A percentile compares a stretch with the other conserved stretches of the same genome.
Evolutionary conservation across 2,888 invertebrate genomes (phyloP).

Genomic region (Parnassius mnemosyne): DNA sequence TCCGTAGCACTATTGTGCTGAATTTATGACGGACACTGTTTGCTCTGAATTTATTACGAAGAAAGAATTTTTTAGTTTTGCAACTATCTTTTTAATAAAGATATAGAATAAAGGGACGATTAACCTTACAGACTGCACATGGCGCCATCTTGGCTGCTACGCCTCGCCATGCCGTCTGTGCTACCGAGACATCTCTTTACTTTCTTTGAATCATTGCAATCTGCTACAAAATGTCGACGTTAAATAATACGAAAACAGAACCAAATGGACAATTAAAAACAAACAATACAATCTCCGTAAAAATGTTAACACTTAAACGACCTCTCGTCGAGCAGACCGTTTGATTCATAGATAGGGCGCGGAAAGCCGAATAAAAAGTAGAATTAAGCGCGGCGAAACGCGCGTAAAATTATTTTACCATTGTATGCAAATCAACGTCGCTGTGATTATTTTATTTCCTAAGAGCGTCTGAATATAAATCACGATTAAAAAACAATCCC

Average conservation of each 20-base stretch:
- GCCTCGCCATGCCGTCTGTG: conserved; percentile 68
- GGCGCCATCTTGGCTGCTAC: conserved; percentile 61
- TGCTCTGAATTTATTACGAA: conserved; percentile 68
- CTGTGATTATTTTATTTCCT: conserved; percentile 81
- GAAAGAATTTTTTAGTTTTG: conserved; percentile 18
- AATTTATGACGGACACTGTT: conserved; percentile 74
- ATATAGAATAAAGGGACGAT: conserved; percentile 12
- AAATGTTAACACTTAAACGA: conserved; percentile 75
- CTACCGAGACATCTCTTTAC: conserved; percentile 43
- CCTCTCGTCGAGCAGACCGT: conserved; percentile 60
- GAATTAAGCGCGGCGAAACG: conserved; percentile 79
- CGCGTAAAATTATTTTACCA: conserved; percentile 82
- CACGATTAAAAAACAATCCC: conserved; percentile 67
- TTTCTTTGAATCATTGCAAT: conserved; percentile 11
- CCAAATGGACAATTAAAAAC: conserved; percentile 21
- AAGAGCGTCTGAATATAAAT: conserved; percentile 76
- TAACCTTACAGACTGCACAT: conserved; percentile 30
- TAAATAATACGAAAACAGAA: conserved; percentile 27
- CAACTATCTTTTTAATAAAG: conserved; percentile 7
- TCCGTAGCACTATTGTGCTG: conserved; percentile 75
- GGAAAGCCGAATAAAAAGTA: conserved; percentile 78
- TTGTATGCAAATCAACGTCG: conserved; percentile 78
- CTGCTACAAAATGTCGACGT: conserved; percentile 45
- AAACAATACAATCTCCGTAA: conserved; percentile 35
- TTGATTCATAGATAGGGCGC: conserved; percentile 79